These are phyloP conservation scores for Notoglanidium macrostoma DNA, from an alignment of 2,797 vertebrate species.

Conservation along the genomic window DNA sequence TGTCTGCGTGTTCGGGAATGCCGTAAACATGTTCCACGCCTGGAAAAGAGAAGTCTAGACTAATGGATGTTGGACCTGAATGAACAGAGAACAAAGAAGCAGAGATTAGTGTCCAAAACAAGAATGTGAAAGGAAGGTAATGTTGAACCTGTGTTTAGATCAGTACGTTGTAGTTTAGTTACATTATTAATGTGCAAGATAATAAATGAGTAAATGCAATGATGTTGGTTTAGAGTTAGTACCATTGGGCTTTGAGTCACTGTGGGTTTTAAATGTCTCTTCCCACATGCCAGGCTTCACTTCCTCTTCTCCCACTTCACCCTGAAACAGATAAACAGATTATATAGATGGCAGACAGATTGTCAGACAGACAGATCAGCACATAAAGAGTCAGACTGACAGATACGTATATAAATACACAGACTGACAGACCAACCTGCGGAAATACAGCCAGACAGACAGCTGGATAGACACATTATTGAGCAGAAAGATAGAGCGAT, in stretches of 20 bases:
- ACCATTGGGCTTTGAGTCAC: conserved; percentile 90
- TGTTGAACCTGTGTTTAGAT: neutral
- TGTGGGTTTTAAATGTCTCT: conserved; percentile 90
- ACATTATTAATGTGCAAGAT: neutral
- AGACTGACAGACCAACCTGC: no score
- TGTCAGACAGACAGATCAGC: neutral
- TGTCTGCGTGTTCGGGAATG: conserved; percentile 91
- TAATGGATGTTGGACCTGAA: conserved; percentile 86
- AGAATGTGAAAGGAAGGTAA: neutral
- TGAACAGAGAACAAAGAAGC: neutral
- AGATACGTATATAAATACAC: neutral
- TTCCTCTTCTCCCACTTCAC: conserved; percentile 73
- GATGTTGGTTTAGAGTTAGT: conserved; percentile 22
- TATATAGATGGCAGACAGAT: neutral
- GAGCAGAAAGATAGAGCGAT: neutral
- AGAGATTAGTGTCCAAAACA: neutral
- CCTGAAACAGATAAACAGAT: conserved; percentile 25
- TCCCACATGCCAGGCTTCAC: conserved; percentile 86
- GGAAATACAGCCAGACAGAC: neutral
- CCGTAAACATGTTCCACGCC: conserved; percentile 92
- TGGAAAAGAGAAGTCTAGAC: conserved; percentile 90
- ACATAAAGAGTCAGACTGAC: neutral
- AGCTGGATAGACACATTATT: neutral
- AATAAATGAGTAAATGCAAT: neutral
- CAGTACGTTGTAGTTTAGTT: neutral